These are phyloP conservation scores for Hirtodrosophila alboralis DNA, from an alignment of 2,888 invertebrate genomes.

Conservation along the genomic window DNA sequence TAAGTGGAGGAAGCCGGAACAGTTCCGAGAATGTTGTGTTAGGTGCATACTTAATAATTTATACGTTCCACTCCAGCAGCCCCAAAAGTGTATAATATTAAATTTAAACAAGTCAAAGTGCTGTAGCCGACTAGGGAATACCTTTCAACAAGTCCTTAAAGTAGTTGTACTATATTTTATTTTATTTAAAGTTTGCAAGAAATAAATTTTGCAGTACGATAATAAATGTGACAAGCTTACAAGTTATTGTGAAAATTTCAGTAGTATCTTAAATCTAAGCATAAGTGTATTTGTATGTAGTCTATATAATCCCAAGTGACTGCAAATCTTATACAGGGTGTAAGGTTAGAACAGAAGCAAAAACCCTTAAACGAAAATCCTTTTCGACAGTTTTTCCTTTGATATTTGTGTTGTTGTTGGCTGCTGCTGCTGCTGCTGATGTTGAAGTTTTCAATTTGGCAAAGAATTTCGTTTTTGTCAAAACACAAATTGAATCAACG, in stretches of 20 bases:
- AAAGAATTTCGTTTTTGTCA: conserved; percentile 32
- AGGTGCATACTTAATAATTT: conserved; percentile 5
- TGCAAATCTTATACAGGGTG: no score
- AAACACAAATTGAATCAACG: conserved; percentile 58
- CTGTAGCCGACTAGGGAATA: background rate
- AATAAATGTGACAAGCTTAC: no score
- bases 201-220: no score
- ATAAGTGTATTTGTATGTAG: no score
- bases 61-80: conserved; percentile 1
- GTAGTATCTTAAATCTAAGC: no score
- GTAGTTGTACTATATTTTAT: background rate
- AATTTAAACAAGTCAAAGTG: background rate
- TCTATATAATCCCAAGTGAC: no score
- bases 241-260: no score
- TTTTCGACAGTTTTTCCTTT: conserved; percentile 21
- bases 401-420: no score
- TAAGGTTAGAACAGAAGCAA: background rate
- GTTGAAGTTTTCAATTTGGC: conserved; percentile 48
- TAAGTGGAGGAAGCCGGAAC: no score
- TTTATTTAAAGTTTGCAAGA: no score
- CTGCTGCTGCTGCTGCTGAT: conserved; percentile 10
- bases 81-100: conserved; percentile 7
- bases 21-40: no score
- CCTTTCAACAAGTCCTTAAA: background rate
- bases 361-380: conserved; percentile 1